Conservation (phyloP, 2,797 vertebrate genomes). For the Xyrichtys novacula region DNA sequence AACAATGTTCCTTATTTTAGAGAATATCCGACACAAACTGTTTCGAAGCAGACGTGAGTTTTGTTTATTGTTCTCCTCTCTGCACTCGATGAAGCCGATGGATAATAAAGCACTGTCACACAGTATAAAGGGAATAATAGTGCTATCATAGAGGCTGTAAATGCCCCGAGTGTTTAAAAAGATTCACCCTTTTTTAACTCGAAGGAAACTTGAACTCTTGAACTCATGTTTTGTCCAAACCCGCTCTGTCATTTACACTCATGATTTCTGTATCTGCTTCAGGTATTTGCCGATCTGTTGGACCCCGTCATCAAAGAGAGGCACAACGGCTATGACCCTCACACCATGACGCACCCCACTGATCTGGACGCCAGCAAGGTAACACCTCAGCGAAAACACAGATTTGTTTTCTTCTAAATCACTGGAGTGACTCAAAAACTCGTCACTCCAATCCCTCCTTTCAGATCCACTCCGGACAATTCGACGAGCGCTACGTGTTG, state of each 20-base stretch:
- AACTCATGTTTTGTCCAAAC: not conserved
- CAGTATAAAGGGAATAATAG: too few relatives aligned
- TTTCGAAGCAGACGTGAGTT: too few relatives aligned
- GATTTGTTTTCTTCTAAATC: too few relatives aligned
- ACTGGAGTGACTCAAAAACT: too few relatives aligned
- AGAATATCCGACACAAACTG: too few relatives aligned
- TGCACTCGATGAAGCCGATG: too few relatives aligned
- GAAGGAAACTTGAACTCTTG: too few relatives aligned
- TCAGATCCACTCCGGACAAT: slow-evolving; percentile 90
- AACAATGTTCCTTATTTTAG: too few relatives aligned
- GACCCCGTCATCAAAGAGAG: slow-evolving; percentile 94
- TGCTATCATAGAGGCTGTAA: too few relatives aligned
- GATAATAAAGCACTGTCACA: too few relatives aligned
- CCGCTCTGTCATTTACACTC: not conserved
- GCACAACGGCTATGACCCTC: slow-evolving; percentile 95
- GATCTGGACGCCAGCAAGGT: slow-evolving; percentile 95
- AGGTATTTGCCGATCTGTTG: slow-evolving; percentile 95
- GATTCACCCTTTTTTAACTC: not conserved
- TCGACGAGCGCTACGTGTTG: slow-evolving; percentile 95
- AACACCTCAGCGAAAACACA: slow-evolving; percentile 2
- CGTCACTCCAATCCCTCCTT: slow-evolving; percentile 4
- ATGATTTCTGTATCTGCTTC: slow-evolving; percentile 13
- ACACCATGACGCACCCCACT: slow-evolving; percentile 92
- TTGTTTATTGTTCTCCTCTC: too few relatives aligned
- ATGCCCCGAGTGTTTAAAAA: too few relatives aligned